Evolutionary conservation across 1,140 invertebrate species (phyloP).

Genomic region (Eumaeus atala): DNA sequence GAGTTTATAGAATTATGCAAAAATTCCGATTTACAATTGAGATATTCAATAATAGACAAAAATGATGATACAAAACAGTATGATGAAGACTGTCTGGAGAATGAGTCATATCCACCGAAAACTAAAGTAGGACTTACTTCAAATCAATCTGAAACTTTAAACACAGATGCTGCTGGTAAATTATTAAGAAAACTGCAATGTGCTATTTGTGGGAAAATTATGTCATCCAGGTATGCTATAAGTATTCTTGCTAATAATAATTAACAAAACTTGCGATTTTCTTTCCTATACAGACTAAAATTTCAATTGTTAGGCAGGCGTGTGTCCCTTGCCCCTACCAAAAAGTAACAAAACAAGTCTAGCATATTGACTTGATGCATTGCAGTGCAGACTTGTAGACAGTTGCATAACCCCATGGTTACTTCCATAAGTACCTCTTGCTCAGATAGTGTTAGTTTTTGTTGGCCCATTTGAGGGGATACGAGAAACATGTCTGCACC

Average conservation of each 20-base stretch:
- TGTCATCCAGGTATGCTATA: slow-evolving; percentile 57
- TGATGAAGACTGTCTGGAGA: background rate
- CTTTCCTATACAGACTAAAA: too few relatives aligned
- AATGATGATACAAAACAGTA: background rate
- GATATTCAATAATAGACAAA: slow-evolving; percentile 9
- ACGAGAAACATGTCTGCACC: too few relatives aligned
- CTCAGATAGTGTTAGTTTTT: too few relatives aligned
- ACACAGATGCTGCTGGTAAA: slow-evolving; percentile 22
- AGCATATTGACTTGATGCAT: too few relatives aligned
- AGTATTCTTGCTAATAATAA: background rate
- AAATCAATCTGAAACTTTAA: slow-evolving; percentile 17
- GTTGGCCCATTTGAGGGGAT: too few relatives aligned
- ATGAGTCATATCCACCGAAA: background rate
- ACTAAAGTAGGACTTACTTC: slow-evolving; percentile 11
- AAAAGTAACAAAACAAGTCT: too few relatives aligned
- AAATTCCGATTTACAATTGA: slow-evolving; percentile 47
- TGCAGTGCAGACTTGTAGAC: too few relatives aligned
- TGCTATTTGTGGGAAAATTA: slow-evolving; percentile 67
- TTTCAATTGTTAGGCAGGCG: too few relatives aligned
- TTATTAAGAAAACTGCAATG: slow-evolving; percentile 56
- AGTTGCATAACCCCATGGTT: too few relatives aligned
- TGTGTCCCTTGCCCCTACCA: too few relatives aligned
- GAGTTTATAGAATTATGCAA: slow-evolving; percentile 57
- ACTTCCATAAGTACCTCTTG: too few relatives aligned
- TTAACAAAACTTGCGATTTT: too few relatives aligned